Evolutionary conservation across 2,797 vertebrate genomes (phyloP).

Genomic region (Moxostoma hubbsi): DNA sequence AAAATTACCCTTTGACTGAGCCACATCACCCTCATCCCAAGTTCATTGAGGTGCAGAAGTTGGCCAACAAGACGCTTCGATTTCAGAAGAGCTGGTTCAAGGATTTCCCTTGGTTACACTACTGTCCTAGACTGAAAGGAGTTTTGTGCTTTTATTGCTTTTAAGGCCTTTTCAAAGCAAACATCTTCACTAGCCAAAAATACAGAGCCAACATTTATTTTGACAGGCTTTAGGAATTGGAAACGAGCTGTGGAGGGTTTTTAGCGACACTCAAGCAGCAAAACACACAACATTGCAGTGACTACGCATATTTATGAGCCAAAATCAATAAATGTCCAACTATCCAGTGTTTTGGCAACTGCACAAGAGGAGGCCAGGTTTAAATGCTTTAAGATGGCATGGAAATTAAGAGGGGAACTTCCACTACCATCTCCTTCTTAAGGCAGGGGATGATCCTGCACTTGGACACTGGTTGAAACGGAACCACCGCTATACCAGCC

Average conservation of each 20-base stretch:
- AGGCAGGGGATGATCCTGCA: conserved; percentile 1
- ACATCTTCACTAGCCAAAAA: conserved; percentile 37
- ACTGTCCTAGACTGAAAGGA: conserved; percentile 28
- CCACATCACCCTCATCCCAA: conserved; percentile 5
- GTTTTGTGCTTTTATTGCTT: conserved; percentile 38
- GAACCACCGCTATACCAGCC: conserved; percentile 8
- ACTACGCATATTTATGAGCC: too few relatives aligned
- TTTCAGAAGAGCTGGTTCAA: conserved; percentile 40
- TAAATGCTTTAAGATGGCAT: too few relatives aligned
- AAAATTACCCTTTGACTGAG: too few relatives aligned
- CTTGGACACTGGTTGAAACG: conserved; percentile 8
- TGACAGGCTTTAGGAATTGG: conserved; percentile 36
- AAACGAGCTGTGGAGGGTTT: conserved; percentile 36
- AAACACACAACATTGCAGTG: too few relatives aligned
- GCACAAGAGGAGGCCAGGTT: too few relatives aligned
- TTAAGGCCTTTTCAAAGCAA: not conserved
- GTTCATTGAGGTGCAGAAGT: conserved; percentile 25
- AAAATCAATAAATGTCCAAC: too few relatives aligned
- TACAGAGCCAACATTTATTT: conserved; percentile 37
- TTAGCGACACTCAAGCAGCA: not conserved
- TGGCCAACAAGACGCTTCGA: conserved; percentile 29
- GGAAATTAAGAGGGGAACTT: too few relatives aligned
- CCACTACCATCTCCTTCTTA: not conserved
- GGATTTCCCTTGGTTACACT: conserved; percentile 34
- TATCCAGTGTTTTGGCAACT: too few relatives aligned